Evolutionary conservation across 2,888 invertebrate species (phyloP), one percentile per base, ranked within the genome.

Genomic region (Drosophila paucipuncta): DNA sequence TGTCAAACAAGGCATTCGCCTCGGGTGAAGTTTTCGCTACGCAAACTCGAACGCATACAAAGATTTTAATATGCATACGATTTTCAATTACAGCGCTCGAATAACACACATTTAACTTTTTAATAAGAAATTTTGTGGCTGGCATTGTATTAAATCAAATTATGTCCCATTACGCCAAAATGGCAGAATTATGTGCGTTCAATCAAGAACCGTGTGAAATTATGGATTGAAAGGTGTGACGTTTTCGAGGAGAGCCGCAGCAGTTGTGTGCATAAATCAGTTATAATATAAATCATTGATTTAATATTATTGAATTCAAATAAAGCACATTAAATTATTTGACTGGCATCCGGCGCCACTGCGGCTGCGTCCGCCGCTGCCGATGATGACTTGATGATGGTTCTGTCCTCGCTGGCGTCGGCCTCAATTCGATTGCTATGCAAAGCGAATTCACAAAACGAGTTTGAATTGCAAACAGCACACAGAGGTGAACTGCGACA

Each of bases 381-480:
- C 35, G 35, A 33, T 73, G 69, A 78, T 69, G 68, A 69, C 63
- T 74, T 64, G 59, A 76, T 73, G 67, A 68, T 66, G 62, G 41
- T 33, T 22, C 47, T 52, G 31, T 35, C 35, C 22, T 35, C 7
- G 37, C 28, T 11, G 18, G 22, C 31, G 60, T 28, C 33, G 30
- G 62, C 64, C 55, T 59, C 75, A 65, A 80, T 68, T 86, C 66
- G 75, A 79, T 83, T 89, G 87, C 68, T 75, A 83, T 85, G 89
- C 86, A 88, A 80, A 88, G 62, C 28, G 67, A 73, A 78, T 78
- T 69, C 58, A 41, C 55, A 76, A 76, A 84, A 41, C 62, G 47
- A 57, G n/a, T 18, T n/a, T 33, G 2, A 13, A 2, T 37, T 18
- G n/a, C 1, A 10, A 4, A 6, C 4, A 3, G 11, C 13, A 13